phyloP scores from a whole-genome alignment of 2,888 invertebrate species.

The Acrobasis consociella region DNA sequence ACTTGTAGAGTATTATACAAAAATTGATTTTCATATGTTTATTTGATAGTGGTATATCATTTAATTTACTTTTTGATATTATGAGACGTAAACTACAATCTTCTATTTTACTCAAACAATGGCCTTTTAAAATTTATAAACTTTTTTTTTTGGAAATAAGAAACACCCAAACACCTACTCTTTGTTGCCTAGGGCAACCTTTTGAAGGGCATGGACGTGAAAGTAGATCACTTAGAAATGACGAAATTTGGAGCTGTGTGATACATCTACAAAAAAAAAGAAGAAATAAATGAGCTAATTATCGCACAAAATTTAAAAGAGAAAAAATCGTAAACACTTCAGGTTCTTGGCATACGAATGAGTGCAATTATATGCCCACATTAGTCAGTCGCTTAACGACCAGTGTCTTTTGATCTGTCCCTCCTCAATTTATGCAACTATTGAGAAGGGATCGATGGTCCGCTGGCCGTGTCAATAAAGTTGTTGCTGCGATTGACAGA shows the following conservation, averaged over 20 bases:
- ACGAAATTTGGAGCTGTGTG: no score
- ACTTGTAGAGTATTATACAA: background rate
- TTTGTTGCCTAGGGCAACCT: background rate
- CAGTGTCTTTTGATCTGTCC: conserved; percentile 34
- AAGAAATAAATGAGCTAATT: background rate
- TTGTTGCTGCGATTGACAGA: conserved; percentile 49
- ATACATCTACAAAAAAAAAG: background rate
- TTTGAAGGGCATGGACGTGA: no score
- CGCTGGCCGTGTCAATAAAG: conserved; percentile 41
- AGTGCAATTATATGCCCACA: conserved; percentile 27
- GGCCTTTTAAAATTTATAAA: no score
- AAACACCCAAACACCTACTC: no score
- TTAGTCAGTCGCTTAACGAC: conserved; percentile 35
- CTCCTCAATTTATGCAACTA: conserved; percentile 20
- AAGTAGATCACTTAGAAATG: no score
- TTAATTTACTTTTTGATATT: no score
- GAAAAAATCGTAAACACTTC: conserved; percentile 12
- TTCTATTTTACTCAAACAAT: no score
- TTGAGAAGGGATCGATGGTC: conserved; percentile 24
- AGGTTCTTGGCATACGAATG: conserved; percentile 10
- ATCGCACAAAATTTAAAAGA: background rate
- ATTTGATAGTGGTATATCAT: no score
- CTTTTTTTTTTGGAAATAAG: no score
- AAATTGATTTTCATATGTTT: background rate
- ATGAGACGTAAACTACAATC: no score